These are phyloP conservation scores for Taeniopygia guttata DNA, from an alignment of 2,797 vertebrate species.

Conservation along the genomic window DNA sequence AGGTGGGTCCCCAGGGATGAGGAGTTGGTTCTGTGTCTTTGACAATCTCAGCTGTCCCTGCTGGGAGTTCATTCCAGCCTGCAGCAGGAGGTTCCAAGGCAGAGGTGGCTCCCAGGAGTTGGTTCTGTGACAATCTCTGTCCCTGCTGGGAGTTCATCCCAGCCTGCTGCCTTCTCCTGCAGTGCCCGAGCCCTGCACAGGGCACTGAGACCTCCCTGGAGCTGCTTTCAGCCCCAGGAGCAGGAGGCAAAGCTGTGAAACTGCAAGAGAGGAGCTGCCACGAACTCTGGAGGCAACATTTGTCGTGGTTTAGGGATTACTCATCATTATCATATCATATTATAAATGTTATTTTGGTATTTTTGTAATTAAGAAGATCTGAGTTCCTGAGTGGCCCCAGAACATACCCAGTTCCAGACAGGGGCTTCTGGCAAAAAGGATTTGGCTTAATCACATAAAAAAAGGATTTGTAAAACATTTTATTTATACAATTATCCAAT, in stretches of 20 bases:
- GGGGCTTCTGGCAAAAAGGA: background rate
- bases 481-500: background rate
- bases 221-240: background rate
- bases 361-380: background rate
- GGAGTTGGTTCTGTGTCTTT: background rate
- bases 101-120: too few relatives aligned
- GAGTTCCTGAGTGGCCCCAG: background rate
- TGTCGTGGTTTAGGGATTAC: background rate
- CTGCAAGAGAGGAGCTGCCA: background rate
- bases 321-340: background rate
- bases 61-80: background rate
- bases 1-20: background rate
- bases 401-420: background rate
- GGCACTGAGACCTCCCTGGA: background rate
- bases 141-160: too few relatives aligned
- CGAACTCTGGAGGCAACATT: background rate
- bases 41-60: background rate
- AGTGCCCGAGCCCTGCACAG: background rate
- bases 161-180: background rate
- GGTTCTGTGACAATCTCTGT: too few relatives aligned
- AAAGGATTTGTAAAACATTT: background rate
- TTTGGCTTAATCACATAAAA: constrained; percentile 1
- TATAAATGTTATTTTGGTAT: background rate
- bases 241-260: background rate
- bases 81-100: too few relatives aligned